A percentile compares a stretch with the other conserved stretches of the same genome.
These are phyloP conservation scores for Philonicus albiceps DNA, from an alignment of 2,888 invertebrate species.

Conservation along the genomic window DNA sequence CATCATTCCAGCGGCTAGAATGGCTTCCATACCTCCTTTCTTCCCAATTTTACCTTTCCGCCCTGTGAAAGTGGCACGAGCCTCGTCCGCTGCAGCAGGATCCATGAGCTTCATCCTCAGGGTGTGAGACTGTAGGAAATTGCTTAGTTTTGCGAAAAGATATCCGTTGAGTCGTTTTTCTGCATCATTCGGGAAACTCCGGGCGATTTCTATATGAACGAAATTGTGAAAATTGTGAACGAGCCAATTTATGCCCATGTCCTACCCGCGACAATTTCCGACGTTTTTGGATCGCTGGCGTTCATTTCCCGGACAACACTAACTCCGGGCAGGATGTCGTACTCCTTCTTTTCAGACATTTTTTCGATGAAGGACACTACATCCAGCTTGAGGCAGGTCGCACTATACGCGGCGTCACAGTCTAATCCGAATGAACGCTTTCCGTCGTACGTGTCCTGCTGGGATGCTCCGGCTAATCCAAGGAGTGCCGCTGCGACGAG, in stretches of 20 bases:
- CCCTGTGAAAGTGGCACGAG: constrained; percentile 67
- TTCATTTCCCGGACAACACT: constrained; percentile 74
- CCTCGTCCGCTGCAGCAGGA: constrained; percentile 68
- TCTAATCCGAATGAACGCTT: constrained; percentile 13
- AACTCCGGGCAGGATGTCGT: constrained; percentile 76
- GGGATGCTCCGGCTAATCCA: not conserved
- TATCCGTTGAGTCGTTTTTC: constrained; percentile 80
- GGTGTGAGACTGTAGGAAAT: constrained; percentile 76
- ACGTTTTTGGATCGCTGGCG: constrained; percentile 67
- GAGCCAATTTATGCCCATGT: not conserved
- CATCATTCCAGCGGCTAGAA: constrained; percentile 69
- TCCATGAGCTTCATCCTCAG: constrained; percentile 76
- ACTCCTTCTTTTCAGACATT: constrained; percentile 72
- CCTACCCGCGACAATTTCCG: constrained; percentile 73
- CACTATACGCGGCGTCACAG: constrained; percentile 70
- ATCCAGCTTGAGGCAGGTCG: constrained; percentile 81
- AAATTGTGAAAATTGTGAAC: constrained; percentile 16
- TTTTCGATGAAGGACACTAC: constrained; percentile 79
- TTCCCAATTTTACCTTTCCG: constrained; percentile 65
- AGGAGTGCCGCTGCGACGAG: not conserved
- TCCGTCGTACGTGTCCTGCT: constrained; percentile 35
- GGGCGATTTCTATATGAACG: constrained; percentile 69
- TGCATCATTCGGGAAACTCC: constrained; percentile 78
- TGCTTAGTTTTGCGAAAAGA: constrained; percentile 74
- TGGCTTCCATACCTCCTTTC: constrained; percentile 65